Base-by-base conservation (phyloP, 1,140 invertebrate species). In the Maniola jurtina region DNA sequence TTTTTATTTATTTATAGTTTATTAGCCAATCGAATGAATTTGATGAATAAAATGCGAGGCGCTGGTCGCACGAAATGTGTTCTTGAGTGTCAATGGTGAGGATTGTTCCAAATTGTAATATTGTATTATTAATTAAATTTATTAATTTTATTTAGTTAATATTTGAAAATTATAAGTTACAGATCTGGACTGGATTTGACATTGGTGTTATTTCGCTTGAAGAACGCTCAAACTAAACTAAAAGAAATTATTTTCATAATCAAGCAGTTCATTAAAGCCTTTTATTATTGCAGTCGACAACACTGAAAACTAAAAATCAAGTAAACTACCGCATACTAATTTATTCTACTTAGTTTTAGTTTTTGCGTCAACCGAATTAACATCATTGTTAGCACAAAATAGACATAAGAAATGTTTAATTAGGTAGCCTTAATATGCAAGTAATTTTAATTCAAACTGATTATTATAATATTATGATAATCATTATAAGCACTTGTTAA, bases 21-120 rank as follows among this genome's bases (percentile, higher is more conserved):
- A 67, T 45, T 68, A 76, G 60, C 38, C 7, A 68, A 65, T 61
- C 38, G 48, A 67, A 34, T 57, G 35, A 67, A 56, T 66, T 64
- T 54, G 33, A 70, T 60, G 57, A 66, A 66, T 75, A 57, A 56
- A 69, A 67, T 74, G 64, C 59, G 58, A 75, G 70, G 86, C 86
- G 86, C 84, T 85, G 84, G 84, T 79, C 85, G 86, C 84, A 68
- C 61, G 33, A 66, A 67, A 38, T 38, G 36, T 66, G 50, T 59
- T 60, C 56, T 60, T 61, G 35, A 63, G 40, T 50, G 38, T 50
- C 45, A 15, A 36, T 55, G 36, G 34, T 58, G 33, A n/a, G n/a
- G 42, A 42, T 52, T 56, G 35, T 61, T 66, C 34, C 25, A 56
- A 66, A 61, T 68, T 50, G 55, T 63, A 25, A 25, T 25, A 59